Conservation (phyloP, 2,113 vertebrate genomes). For the Myotis davidii region DNA sequence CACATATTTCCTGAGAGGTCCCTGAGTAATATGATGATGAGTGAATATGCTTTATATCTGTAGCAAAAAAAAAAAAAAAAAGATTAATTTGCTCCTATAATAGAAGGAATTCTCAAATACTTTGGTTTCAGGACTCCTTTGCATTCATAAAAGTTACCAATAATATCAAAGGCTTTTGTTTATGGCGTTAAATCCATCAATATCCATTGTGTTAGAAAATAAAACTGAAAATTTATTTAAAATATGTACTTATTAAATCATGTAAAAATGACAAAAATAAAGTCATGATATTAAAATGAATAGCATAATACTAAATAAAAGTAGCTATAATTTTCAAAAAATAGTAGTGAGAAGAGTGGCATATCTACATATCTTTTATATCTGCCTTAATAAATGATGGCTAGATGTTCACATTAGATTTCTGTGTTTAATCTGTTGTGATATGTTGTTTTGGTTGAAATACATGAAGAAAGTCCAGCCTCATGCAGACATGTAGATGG, state of each 20-base stretch:
- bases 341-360: not conserved
- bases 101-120: not conserved
- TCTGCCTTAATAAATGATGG: not conserved
- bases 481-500: not conserved
- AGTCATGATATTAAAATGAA: not conserved
- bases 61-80: not conserved
- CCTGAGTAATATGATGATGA: not conserved
- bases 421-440: not conserved
- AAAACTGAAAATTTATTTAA: not conserved
- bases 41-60: not conserved
- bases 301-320: not conserved
- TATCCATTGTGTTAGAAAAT: not conserved
- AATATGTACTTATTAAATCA: not conserved
- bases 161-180: not conserved
- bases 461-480: not conserved
- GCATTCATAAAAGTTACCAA: not conserved
- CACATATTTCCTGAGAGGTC: not conserved
- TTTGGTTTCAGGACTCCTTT: not conserved
- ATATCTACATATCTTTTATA: slow-evolving; percentile 13
- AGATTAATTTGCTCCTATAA: not conserved
- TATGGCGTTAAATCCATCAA: not conserved
- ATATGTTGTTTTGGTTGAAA: not conserved
- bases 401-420: not conserved
- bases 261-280: not conserved
- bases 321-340: not conserved